Conservation (phyloP, 1,140 invertebrate species). For the Plodia interpunctella region DNA sequence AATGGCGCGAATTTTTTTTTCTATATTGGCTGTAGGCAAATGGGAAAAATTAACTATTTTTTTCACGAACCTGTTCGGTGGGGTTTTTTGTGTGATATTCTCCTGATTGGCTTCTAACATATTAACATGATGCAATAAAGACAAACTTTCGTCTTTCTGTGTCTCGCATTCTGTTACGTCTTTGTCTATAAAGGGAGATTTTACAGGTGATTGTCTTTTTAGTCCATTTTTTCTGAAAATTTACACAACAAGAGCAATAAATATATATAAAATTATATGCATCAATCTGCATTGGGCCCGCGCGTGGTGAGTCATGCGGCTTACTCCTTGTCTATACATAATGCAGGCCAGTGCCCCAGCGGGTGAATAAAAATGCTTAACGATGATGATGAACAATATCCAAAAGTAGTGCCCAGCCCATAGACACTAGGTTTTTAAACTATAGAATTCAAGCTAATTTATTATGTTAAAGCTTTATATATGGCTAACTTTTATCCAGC, state of each 20-base stretch:
- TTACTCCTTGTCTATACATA: no score
- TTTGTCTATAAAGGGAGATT: constrained; percentile 8
- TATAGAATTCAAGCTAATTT: no score
- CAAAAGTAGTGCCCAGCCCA: no score
- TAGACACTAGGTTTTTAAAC: no score
- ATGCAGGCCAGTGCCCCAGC: no score
- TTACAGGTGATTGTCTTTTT: constrained; percentile 6
- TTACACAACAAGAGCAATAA: background rate
- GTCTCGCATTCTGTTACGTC: constrained; percentile 18
- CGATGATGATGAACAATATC: no score
- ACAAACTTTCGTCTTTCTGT: constrained; percentile 32
- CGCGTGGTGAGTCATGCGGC: no score
- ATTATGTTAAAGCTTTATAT: no score
- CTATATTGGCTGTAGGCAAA: background rate
- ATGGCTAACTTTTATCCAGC: no score
- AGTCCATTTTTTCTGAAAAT: constrained; percentile 5
- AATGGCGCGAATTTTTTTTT: constrained; percentile 1
- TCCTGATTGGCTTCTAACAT: constrained; percentile 18
- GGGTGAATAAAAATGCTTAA: no score
- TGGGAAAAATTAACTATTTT: background rate
- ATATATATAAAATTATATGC: no score
- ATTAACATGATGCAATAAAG: constrained; percentile 28
- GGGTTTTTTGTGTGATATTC: constrained; percentile 8
- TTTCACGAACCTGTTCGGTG: background rate
- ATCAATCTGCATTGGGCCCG: no score